Percentiles rank a stretch among this genome's conserved stretches.
Evolutionary conservation across 2,113 vertebrate species (phyloP).

Genomic region (Loxodonta africana): DNA sequence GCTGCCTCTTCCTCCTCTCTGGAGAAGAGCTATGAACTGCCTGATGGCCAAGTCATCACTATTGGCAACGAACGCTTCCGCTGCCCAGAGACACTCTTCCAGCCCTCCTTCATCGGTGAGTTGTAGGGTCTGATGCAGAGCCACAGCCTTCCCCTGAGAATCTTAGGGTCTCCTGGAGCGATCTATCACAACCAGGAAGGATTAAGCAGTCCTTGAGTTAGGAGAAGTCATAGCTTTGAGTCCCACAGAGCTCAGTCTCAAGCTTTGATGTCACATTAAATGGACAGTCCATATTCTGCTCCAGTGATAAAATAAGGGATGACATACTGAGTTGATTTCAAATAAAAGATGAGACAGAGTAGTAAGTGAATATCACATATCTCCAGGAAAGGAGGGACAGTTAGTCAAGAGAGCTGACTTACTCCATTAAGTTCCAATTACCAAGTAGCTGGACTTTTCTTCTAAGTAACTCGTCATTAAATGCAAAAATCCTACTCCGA

Average conservation of each 20-base stretch:
- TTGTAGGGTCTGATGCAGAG: not conserved
- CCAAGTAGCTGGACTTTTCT: not conserved
- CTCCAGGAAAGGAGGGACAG: not conserved
- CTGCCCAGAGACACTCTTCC: slow-evolving; percentile 97
- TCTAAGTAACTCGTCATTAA: not conserved
- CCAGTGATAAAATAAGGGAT: not conserved
- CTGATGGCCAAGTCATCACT: slow-evolving; percentile 98
- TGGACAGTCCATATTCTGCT: not conserved
- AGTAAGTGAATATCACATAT: not conserved
- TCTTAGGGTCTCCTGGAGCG: not conserved
- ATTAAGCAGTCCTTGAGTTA: not conserved
- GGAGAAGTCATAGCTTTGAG: slow-evolving; percentile 3
- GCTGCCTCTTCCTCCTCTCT: slow-evolving; percentile 97
- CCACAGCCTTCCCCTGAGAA: not conserved
- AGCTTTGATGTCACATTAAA: not conserved
- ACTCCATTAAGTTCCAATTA: not conserved
- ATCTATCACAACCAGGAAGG: not conserved
- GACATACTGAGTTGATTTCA: not conserved
- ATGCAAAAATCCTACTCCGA: not conserved
- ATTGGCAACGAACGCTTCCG: slow-evolving; percentile 98
- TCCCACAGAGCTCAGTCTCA: not conserved
- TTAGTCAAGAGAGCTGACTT: slow-evolving; percentile 11
- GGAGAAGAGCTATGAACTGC: slow-evolving; percentile 98
- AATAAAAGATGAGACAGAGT: not conserved
- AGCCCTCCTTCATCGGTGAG: slow-evolving; percentile 98